Evolutionary conservation across 2,113 vertebrate genomes (phyloP).

Genomic region (Sander vitreus): DNA sequence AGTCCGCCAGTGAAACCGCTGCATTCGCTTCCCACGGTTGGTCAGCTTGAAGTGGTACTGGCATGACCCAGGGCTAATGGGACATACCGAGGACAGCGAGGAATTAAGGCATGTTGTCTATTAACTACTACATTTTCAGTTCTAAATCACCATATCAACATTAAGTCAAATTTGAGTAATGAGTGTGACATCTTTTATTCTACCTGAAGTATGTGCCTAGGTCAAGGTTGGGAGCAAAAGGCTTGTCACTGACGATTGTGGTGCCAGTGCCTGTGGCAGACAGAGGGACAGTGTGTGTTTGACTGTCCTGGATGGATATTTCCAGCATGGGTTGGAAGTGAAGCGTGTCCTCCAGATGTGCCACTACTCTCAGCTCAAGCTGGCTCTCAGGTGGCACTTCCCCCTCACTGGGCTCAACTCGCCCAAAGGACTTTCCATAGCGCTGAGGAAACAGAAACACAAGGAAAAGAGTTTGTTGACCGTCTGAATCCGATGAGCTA

Average conservation of each 20-base stretch:
- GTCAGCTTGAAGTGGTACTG: constrained; percentile 86
- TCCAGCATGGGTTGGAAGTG: constrained; percentile 84
- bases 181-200: background rate
- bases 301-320: constrained; percentile 82
- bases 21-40: constrained; percentile 84
- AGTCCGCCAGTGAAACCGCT: constrained; percentile 86
- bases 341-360: constrained; percentile 85
- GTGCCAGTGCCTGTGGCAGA: constrained; percentile 86
- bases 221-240: constrained; percentile 85
- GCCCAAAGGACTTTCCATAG: constrained; percentile 80
- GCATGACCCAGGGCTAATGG: constrained; percentile 79
- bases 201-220: constrained; percentile 91
- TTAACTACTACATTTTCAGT: background rate
- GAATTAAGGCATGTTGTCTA: background rate
- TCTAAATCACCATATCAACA: background rate
- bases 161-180: background rate
- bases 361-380: constrained; percentile 83
- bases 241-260: constrained; percentile 87
- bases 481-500: background rate
- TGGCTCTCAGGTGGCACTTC: constrained; percentile 77
- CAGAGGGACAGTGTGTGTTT: constrained; percentile 75
- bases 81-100: background rate
- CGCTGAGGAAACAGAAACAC: constrained; percentile 74
- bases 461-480: background rate
- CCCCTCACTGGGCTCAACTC: constrained; percentile 85